Evolutionary conservation across 2,113 vertebrate genomes (phyloP).

Genomic region (Macquaria ambigua): DNA sequence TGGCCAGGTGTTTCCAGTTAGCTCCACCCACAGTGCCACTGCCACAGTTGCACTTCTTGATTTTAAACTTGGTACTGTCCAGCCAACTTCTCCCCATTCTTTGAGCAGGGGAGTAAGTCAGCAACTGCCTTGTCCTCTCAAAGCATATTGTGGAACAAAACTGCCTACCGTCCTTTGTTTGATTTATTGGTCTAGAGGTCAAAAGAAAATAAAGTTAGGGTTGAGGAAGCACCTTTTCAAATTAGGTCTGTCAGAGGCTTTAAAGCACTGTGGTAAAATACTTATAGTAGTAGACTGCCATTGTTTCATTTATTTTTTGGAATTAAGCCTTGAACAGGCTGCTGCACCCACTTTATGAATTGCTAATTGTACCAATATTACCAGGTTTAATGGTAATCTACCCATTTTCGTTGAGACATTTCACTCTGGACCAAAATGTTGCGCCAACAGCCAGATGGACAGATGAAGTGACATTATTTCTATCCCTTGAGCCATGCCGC

Average conservation of each 20-base stretch:
- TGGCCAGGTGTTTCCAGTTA: no score
- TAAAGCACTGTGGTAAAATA: not conserved
- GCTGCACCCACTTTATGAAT: not conserved
- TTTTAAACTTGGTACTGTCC: not conserved
- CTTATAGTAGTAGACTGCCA: not conserved
- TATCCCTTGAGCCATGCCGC: not conserved
- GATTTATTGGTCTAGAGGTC: not conserved
- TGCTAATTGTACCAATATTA: not conserved
- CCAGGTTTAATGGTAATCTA: not conserved
- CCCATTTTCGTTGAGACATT: not conserved
- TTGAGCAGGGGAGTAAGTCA: not conserved
- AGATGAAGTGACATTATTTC: slow-evolving; percentile 14
- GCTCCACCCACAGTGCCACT: not conserved
- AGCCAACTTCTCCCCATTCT: no score
- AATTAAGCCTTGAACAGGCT: not conserved
- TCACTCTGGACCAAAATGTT: slow-evolving; percentile 22
- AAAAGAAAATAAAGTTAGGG: not conserved
- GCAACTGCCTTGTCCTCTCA: not conserved
- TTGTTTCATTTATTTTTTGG: not conserved
- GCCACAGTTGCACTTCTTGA: not conserved
- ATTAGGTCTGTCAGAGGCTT: not conserved
- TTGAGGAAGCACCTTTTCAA: not conserved
- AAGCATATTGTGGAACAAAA: slow-evolving; percentile 15
- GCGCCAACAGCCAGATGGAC: not conserved
- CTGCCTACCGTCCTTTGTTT: not conserved